A percentile compares a stretch with the other conserved stretches of the same genome.
phyloP scores from a whole-genome alignment of 2,113 vertebrate genomes.

The Phrynosoma platyrhinos region DNA sequence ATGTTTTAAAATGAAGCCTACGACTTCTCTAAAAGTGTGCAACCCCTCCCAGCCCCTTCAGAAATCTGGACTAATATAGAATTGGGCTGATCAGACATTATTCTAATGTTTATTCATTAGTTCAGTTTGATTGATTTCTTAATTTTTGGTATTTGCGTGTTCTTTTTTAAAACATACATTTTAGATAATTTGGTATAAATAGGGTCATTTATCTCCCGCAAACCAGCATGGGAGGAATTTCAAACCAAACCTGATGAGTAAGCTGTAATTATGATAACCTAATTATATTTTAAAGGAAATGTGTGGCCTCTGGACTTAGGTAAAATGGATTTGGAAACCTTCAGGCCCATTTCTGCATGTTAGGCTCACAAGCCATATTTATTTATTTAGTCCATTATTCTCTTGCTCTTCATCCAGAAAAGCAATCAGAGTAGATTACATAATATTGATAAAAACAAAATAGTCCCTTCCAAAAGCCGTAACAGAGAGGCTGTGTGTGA shows the following conservation, averaged over 20 bases:
- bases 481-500: not conserved
- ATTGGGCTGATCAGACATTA: not conserved
- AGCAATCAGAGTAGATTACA: not conserved
- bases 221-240: not conserved
- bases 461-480: not conserved
- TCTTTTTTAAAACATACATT: conserved; percentile 37
- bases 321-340: conserved; percentile 1
- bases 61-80: conserved; percentile 50
- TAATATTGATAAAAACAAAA: not conserved
- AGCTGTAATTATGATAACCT: not conserved
- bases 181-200: conserved; percentile 27
- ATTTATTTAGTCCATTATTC: not conserved
- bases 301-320: not conserved
- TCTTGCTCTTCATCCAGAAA: not conserved
- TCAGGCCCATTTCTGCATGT: no score
- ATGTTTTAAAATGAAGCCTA: conserved; percentile 84
- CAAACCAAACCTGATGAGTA: not conserved
- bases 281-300: conserved; percentile 14
- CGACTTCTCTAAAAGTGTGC: conserved; percentile 84
- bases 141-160: conserved; percentile 40
- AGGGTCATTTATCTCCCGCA: not conserved
- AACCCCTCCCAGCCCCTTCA: conserved; percentile 50
- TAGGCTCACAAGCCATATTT: not conserved
- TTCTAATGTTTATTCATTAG: conserved; percentile 59
- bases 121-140: conserved; percentile 41